phyloP scores from a whole-genome alignment of 2,797 vertebrate genomes.

The Tachyglossus aculeatus region DNA sequence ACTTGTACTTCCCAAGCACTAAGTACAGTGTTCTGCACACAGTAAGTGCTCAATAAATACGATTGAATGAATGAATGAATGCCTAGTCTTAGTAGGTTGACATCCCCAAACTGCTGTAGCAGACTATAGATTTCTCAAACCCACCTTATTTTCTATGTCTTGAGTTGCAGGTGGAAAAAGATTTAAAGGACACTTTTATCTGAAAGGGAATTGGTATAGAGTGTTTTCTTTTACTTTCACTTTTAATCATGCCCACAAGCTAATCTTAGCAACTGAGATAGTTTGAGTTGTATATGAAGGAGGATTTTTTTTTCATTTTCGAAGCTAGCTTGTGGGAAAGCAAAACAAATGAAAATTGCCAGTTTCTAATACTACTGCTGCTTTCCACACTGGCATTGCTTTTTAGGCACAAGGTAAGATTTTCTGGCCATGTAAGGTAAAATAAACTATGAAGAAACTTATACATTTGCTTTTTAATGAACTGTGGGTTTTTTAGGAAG shows the following conservation, averaged over 20 bases:
- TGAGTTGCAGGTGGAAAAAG: conserved; percentile 36
- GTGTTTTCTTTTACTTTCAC: neutral
- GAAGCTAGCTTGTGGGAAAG: conserved; percentile 10
- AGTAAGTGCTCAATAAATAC: too few species aligned
- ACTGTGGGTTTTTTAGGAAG: conserved; percentile 10
- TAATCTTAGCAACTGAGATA: conserved; percentile 30
- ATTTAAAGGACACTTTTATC: conserved; percentile 30
- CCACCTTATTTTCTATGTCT: conserved; percentile 46
- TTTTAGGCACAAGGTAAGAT: conserved; percentile 28
- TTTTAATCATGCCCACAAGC: conserved; percentile 20
- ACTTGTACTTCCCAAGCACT: too few species aligned
- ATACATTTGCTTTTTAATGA: neutral
- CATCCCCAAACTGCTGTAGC: conserved; percentile 45
- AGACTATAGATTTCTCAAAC: conserved; percentile 43
- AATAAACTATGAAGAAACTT: conserved; percentile 15
- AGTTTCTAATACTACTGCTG: conserved; percentile 16
- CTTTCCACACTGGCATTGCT: conserved; percentile 8
- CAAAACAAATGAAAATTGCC: conserved; percentile 24
- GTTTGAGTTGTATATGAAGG: conserved; percentile 35
- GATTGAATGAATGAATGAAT: too few species aligned
- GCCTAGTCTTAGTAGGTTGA: conserved; percentile 54
- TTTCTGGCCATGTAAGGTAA: conserved; percentile 33
- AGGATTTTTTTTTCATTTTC: conserved; percentile 18
- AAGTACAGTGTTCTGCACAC: too few species aligned
- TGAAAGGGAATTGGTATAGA: conserved; percentile 31